These are phyloP conservation scores for Botia almorhae DNA, from an alignment of 2,797 vertebrate genomes.

Conservation along the genomic window DNA sequence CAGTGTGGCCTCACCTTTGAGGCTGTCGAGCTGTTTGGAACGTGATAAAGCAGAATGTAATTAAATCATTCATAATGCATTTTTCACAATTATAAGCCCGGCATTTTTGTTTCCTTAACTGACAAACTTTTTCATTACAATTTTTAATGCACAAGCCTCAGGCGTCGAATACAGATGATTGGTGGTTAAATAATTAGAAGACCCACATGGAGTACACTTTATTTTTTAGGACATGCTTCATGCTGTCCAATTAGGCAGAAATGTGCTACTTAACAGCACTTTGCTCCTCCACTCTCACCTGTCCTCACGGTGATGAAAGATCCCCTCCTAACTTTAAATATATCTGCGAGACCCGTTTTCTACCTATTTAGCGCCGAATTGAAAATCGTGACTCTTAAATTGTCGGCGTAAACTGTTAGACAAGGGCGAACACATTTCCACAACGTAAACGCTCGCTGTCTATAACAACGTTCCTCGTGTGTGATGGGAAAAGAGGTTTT, in stretches of 20 bases:
- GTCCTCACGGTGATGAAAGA: constrained; percentile 26
- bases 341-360: neutral
- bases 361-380: constrained; percentile 16
- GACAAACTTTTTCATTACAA: constrained; percentile 52
- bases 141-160: constrained; percentile 48
- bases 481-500: constrained; percentile 3
- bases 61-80: constrained; percentile 58
- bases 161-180: constrained; percentile 42
- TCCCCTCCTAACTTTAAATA: constrained; percentile 14
- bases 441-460: constrained; percentile 15
- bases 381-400: constrained; percentile 8
- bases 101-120: constrained; percentile 49
- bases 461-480: neutral
- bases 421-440: neutral
- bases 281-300: constrained; percentile 17
- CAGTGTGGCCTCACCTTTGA: constrained; percentile 63
- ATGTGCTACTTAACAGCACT: constrained; percentile 22
- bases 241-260: constrained; percentile 42
- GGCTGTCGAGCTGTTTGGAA: constrained; percentile 66
- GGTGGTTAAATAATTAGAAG: constrained; percentile 44
- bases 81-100: constrained; percentile 42
- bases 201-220: constrained; percentile 24
- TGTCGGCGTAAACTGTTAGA: constrained; percentile 11
- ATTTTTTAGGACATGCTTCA: constrained; percentile 36
- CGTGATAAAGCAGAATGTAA: constrained; percentile 76